Base-by-base conservation (phyloP, 2,888 invertebrate species). In the Dastarcus helophoroides region DNA sequence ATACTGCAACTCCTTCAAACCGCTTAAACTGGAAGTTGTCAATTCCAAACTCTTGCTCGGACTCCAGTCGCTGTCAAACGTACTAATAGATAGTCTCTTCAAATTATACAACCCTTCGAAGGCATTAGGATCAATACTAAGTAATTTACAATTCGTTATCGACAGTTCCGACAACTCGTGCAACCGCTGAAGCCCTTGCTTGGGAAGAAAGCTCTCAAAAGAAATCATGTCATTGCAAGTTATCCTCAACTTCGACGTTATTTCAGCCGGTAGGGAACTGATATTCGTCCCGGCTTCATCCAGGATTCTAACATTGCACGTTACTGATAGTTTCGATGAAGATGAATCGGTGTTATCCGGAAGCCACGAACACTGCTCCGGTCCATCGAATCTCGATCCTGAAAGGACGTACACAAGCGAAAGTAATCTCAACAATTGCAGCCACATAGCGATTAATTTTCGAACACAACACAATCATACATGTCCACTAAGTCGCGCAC, bases 91-190 rank as follows among this genome's bases (percentile, higher is more conserved):
- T 24, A 93, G 68, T 46, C 75, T 76, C 59, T 79, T 82, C 31
- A 93, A 67, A 50, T 82, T 81, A 47, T 71, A 71, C 21, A 91
- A 66, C 16, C 86, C 85, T 49, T 79, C 76, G 56, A 93, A 86
- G 11, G 84, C 73, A 44, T 78, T 77, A 15, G 76, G 69, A 15
- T 83, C 79, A 43, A 89, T 63, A 36, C 76, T 73, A 36, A 83
- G 67, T 38, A 89, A 65, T 61, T 89, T 89, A 63, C 88, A 89
- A 46, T 79, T 75, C 48, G 71, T 76, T 48, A 90, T 69, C 41
- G 73, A 68, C 33, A 90, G 64, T 43, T 84, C 81, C 44, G 77
- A 77, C 22, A 90, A 68, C 46, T 79, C 76, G 49, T 73, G 73
- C 22, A 88, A 64, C 7, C 80, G 67, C 40, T 73, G 73, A 15